These are phyloP conservation scores for Syrista parreyssii DNA, from an alignment of 2,888 invertebrate species.

Conservation along the genomic window DNA sequence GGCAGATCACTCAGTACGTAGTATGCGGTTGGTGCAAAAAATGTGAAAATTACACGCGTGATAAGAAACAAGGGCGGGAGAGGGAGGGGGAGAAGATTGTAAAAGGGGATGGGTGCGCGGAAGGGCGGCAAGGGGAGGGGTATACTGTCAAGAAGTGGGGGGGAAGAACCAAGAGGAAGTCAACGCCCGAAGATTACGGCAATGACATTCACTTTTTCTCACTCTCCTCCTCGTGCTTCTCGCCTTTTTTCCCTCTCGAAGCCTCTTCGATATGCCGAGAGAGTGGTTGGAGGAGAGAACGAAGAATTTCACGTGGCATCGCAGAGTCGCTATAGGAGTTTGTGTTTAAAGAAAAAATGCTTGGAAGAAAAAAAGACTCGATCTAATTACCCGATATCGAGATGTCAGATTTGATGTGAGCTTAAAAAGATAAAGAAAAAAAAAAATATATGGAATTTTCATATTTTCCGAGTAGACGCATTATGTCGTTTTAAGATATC, in stretches of 20 bases:
- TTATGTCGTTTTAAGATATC: too few relatives aligned
- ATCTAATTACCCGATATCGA: too few relatives aligned
- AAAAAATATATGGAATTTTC: too few relatives aligned
- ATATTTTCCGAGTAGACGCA: too few relatives aligned
- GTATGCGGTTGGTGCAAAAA: background rate
- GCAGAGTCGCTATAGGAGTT: too few relatives aligned
- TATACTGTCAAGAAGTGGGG: conserved; percentile 14
- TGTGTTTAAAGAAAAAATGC: too few relatives aligned
- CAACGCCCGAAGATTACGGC: conserved; percentile 66
- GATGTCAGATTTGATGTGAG: too few relatives aligned
- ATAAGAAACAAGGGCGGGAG: conserved; percentile 19
- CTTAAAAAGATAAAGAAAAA: too few relatives aligned
- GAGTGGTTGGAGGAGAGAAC: too few relatives aligned
- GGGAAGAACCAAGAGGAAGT: conserved; percentile 57
- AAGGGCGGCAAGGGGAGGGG: conserved; percentile 3
- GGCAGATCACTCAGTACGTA: background rate
- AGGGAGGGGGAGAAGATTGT: conserved; percentile 29
- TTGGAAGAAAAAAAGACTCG: too few relatives aligned
- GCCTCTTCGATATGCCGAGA: conserved; percentile 3
- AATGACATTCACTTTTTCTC: conserved; percentile 67
- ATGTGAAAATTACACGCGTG: conserved; percentile 9
- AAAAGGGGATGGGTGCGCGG: conserved; percentile 34
- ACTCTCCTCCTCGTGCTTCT: conserved; percentile 53
- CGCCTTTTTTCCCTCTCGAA: conserved; percentile 34
- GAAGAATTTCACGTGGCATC: too few relatives aligned